Percentiles rank a stretch among this genome's conserved stretches.
Conservation (phyloP, 2,888 invertebrate species). For the Scaptomyza caliginosa region DNA sequence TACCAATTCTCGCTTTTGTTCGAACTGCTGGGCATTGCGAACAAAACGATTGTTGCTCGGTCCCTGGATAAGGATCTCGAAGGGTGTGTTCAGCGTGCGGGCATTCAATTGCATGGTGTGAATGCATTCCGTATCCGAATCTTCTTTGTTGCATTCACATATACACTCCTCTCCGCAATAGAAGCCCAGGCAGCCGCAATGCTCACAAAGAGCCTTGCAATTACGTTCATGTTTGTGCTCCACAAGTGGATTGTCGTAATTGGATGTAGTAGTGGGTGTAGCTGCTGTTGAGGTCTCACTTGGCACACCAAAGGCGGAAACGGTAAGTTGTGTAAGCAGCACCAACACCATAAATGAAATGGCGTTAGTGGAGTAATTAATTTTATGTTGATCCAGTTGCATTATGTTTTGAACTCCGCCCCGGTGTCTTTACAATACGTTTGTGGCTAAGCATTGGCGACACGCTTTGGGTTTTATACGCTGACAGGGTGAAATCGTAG, state of each 20-base stretch:
- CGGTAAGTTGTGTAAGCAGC: conserved; percentile 27
- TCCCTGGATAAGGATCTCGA: conserved; percentile 83
- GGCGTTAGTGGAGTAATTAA: conserved; percentile 6
- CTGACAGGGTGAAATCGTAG: conserved; percentile 72
- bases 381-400: conserved; percentile 37
- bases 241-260: conserved; percentile 58
- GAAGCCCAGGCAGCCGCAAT: conserved; percentile 83
- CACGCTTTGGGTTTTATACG: conserved; percentile 57
- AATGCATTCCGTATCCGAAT: conserved; percentile 81
- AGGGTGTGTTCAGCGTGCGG: conserved; percentile 74
- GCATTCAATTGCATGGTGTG: conserved; percentile 80
- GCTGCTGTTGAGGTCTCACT: conserved; percentile 3
- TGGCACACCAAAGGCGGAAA: conserved; percentile 8
- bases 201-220: conserved; percentile 82
- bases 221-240: conserved; percentile 75
- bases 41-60: conserved; percentile 81
- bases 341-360: conserved; percentile 29
- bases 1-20: conserved; percentile 65
- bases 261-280: conserved; percentile 18
- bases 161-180: conserved; percentile 84
- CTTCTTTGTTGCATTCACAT: conserved; percentile 83
- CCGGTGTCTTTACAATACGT: conserved; percentile 25
- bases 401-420: conserved; percentile 35
- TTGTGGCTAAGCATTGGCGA: conserved; percentile 43
- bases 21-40: conserved; percentile 80